Conservation (phyloP, 37 sponge, comb jelly and placozoan genomes). For the Lycopodina hypogea region DNA sequence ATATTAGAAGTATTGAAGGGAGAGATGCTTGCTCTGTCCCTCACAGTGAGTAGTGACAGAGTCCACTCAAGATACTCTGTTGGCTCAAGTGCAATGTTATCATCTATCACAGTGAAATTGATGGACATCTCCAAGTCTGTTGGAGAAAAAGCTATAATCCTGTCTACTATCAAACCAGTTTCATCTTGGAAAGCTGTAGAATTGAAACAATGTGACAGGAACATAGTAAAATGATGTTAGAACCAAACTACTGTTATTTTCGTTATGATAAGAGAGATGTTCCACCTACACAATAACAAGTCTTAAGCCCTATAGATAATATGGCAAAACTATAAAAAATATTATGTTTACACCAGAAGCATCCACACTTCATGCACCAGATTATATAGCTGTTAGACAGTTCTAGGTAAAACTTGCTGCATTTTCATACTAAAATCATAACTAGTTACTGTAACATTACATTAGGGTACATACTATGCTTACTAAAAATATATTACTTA, state of each 20-base stretch:
- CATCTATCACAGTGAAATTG: constrained; percentile 4
- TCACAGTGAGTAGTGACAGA: neutral
- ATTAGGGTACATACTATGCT: too few species aligned
- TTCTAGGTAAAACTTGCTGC: too few species aligned
- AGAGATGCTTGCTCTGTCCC: neutral
- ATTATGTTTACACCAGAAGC: too few species aligned
- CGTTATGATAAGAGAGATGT: neutral
- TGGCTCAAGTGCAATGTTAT: constrained; percentile 23
- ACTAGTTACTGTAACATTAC: too few species aligned
- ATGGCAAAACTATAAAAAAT: neutral
- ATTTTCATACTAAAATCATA: too few species aligned
- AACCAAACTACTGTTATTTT: neutral
- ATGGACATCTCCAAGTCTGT: neutral
- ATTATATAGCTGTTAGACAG: too few species aligned
- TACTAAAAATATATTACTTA: constrained; percentile 17
- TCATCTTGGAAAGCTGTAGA: constrained; percentile 17
- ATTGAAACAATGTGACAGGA: neutral
- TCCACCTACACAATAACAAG: neutral
- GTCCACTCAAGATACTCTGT: constrained; percentile 7
- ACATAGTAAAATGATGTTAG: neutral
- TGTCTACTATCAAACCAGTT: neutral
- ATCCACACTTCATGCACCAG: too few species aligned
- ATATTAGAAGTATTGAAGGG: neutral
- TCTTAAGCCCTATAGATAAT: neutral
- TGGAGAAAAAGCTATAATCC: constrained; percentile 7